phyloP scores from a whole-genome alignment of 2,113 vertebrate genomes.

The Dinomys branickii region DNA sequence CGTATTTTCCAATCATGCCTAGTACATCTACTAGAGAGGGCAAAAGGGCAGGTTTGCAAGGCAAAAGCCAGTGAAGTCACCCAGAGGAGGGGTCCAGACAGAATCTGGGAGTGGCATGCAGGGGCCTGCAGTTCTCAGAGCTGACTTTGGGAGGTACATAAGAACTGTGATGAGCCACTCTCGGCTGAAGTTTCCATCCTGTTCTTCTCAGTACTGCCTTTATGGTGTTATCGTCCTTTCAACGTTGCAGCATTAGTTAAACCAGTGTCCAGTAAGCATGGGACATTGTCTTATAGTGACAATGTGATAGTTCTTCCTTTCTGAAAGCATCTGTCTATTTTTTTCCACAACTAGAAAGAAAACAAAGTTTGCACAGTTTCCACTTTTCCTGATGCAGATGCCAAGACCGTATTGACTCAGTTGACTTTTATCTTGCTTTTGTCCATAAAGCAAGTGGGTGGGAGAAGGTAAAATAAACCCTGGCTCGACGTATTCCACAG shows the following conservation, averaged over 20 bases:
- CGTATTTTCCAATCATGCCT: background rate
- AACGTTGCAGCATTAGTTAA: background rate
- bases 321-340: background rate
- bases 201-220: background rate
- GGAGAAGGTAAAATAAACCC: rapidly evolving
- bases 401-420: background rate
- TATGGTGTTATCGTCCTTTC: too few relatives aligned
- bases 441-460: background rate
- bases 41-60: background rate
- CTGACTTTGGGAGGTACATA: background rate
- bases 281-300: background rate
- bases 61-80: rapidly evolving
- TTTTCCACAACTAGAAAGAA: background rate
- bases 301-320: too few relatives aligned
- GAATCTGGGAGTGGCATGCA: background rate
- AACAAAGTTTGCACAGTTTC: background rate
- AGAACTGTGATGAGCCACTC: background rate
- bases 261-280: background rate
- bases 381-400: background rate
- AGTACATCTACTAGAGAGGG: background rate
- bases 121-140: background rate
- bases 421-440: background rate
- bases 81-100: background rate
- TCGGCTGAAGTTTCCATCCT: background rate
- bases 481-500: rapidly evolving